Evolutionary conservation across 2,113 vertebrate genomes (phyloP).

Genomic region (Dromas ardeola): DNA sequence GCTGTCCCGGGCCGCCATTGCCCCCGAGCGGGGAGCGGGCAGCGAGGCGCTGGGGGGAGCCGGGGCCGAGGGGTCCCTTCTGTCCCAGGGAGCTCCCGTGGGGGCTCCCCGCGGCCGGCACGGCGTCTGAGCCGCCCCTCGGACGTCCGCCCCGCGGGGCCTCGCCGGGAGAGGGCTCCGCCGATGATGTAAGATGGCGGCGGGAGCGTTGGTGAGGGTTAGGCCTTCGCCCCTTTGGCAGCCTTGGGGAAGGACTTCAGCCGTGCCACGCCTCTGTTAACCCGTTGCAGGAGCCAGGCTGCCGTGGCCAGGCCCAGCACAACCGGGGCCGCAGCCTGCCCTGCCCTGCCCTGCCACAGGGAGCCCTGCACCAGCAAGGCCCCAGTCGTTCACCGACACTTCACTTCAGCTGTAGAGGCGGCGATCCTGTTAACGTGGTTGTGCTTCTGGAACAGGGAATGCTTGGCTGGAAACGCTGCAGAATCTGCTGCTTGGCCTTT

Average conservation of each 20-base stretch:
- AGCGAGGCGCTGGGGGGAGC: background rate
- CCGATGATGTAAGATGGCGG: background rate
- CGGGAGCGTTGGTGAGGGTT: background rate
- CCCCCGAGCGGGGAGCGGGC: fast-evolving
- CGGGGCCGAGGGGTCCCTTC: background rate
- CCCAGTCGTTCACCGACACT: fast-evolving
- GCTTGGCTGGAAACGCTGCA: background rate
- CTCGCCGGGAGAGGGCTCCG: too few relatives aligned
- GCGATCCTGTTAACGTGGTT: fast-evolving
- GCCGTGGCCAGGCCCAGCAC: fast-evolving
- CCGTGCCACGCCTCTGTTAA: fast-evolving
- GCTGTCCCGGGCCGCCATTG: fast-evolving
- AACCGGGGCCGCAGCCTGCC: background rate
- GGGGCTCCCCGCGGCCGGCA: background rate
- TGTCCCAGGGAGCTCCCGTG: background rate
- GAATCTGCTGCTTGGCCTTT: background rate
- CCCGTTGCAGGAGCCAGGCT: background rate
- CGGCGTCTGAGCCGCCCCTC: background rate
- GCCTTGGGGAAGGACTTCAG: background rate
- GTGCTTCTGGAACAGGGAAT: background rate
- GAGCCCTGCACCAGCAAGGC: background rate
- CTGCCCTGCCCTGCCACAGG: background rate
- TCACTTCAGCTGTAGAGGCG: background rate
- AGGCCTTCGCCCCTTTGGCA: background rate
- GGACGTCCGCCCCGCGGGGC: background rate